Evolutionary conservation across 2,797 vertebrate species (phyloP).

Genomic region (Menidia menidia): DNA sequence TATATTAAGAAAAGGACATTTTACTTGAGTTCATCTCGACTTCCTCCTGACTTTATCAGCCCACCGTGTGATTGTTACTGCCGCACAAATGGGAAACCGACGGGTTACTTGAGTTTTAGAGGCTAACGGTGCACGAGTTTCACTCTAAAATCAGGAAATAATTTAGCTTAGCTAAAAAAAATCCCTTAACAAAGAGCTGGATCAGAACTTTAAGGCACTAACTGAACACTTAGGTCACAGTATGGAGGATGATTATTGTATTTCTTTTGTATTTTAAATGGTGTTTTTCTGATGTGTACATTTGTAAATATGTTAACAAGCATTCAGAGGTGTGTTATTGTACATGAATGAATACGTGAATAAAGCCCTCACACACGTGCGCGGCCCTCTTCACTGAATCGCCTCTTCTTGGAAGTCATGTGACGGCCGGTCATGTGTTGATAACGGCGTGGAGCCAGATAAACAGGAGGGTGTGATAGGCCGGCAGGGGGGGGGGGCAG

Average conservation of each 20-base stretch:
- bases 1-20: conserved; percentile 80
- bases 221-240: neutral
- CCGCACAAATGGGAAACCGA: neutral
- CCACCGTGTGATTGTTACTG: neutral
- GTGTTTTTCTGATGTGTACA: conserved; percentile 50
- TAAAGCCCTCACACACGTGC: conserved; percentile 36
- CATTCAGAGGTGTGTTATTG: conserved; percentile 34
- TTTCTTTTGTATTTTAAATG: conserved; percentile 12
- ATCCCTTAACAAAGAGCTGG: neutral
- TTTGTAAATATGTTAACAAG: conserved; percentile 55
- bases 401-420: conserved; percentile 1
- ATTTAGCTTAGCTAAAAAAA: neutral
- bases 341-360: conserved; percentile 65
- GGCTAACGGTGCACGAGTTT: neutral
- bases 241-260: neutral
- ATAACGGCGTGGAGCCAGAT: conserved; percentile 7
- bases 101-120: neutral
- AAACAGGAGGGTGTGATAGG: no score
- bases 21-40: conserved; percentile 12
- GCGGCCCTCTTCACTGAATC: conserved; percentile 10
- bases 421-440: neutral
- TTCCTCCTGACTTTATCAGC: neutral
- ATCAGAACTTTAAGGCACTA: neutral
- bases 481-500: neutral
- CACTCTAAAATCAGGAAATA: neutral